Evolutionary conservation across 2,113 vertebrate genomes (phyloP).

Genomic region (Elephantulus edwardii): DNA sequence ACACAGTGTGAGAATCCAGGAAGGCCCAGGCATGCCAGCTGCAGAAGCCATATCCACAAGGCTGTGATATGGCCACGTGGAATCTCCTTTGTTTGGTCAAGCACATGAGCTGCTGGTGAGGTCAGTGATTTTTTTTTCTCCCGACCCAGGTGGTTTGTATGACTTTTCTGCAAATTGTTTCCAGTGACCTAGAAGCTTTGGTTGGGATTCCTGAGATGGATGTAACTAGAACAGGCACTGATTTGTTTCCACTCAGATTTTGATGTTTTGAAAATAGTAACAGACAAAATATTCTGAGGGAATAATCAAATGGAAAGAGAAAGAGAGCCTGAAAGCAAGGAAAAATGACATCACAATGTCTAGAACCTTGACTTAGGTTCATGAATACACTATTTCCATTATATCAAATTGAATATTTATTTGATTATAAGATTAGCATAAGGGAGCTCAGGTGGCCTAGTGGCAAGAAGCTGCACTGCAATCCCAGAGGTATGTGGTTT

Average conservation of each 20-base stretch:
- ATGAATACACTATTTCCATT: background rate
- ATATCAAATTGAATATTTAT: background rate
- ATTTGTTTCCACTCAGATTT: background rate
- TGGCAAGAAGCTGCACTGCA: no score
- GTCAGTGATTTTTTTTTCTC: conserved; percentile 35
- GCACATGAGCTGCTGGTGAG: conserved; percentile 1
- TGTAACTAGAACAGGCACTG: background rate
- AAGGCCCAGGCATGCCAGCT: background rate
- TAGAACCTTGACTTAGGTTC: background rate
- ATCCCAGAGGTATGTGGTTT: no score
- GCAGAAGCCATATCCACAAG: background rate
- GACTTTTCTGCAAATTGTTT: background rate
- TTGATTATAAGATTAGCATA: conserved; percentile 4
- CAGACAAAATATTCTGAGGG: conserved; percentile 17
- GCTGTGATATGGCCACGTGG: background rate
- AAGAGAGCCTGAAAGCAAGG: background rate
- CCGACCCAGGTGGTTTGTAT: background rate
- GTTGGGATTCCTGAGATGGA: conserved; percentile 7
- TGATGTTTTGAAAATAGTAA: conserved; percentile 8
- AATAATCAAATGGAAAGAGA: background rate
- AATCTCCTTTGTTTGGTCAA: conserved; percentile 12
- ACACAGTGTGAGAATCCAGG: conserved; percentile 22
- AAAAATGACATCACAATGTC: background rate
- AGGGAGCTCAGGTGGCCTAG: no score
- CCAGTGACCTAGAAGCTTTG: background rate